A percentile compares a stretch with the other conserved stretches of the same genome.
These are phyloP conservation scores for Drosophila paulistorum DNA, from an alignment of 1,140 invertebrate species.

Conservation along the genomic window DNA sequence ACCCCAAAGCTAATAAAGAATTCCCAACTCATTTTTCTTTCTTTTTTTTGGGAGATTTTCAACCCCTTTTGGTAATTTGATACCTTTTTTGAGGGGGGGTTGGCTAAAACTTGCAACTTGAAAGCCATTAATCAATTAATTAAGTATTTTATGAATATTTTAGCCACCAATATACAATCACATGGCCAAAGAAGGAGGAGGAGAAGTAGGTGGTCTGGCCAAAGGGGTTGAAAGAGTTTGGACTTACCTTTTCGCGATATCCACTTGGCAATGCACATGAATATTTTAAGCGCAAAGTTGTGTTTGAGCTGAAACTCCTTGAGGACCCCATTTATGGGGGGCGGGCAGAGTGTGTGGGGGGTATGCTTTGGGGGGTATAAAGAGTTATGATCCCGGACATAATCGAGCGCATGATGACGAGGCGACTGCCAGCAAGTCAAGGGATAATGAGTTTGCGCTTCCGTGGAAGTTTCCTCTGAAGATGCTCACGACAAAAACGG, in stretches of 20 bases:
- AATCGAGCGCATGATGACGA: conserved; percentile 65
- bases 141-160: conserved; percentile 80
- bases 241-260: conserved; percentile 50
- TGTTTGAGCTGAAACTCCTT: conserved; percentile 28
- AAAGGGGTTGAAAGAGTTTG: conserved; percentile 27
- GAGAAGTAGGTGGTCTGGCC: neutral
- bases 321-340: neutral
- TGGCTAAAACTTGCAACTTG: conserved; percentile 62
- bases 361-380: neutral
- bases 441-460: conserved; percentile 67
- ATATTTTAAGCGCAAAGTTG: conserved; percentile 70
- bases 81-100: conserved; percentile 49
- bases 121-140: conserved; percentile 79
- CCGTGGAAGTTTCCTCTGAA: conserved; percentile 55
- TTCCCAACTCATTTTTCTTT: conserved; percentile 7
- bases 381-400: conserved; percentile 45
- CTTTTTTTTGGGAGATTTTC: neutral
- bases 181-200: neutral
- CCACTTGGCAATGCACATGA: conserved; percentile 65
- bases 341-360: neutral
- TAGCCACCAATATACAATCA: conserved; percentile 32
- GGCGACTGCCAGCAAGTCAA: conserved; percentile 47
- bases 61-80: conserved; percentile 44
- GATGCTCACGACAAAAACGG: conserved; percentile 18
- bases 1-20: conserved; percentile 9